phyloP scores from a whole-genome alignment of 2,888 invertebrate species.

The Poecilus cupreus region DNA sequence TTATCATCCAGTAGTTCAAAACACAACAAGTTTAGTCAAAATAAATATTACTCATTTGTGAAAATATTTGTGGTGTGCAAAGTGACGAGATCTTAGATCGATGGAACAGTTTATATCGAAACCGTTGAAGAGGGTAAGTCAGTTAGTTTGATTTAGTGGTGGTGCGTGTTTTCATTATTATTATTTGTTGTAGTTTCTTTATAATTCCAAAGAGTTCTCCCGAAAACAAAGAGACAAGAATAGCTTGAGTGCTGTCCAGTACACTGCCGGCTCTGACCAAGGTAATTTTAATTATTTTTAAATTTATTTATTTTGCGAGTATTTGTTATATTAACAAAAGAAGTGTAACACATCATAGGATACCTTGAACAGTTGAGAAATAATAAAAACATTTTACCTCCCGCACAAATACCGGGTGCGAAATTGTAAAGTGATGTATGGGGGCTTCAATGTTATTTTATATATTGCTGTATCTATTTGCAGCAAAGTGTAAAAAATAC shows the following conservation, averaged over 20 bases:
- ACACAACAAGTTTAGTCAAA: constrained; percentile 46
- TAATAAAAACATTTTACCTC: too few relatives aligned
- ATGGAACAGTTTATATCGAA: constrained; percentile 53
- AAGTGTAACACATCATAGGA: too few relatives aligned
- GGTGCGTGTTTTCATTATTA: not conserved
- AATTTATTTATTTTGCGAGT: constrained; percentile 1
- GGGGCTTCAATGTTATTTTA: too few relatives aligned
- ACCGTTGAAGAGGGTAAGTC: constrained; percentile 55
- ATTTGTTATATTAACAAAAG: too few relatives aligned
- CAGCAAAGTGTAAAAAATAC: too few relatives aligned
- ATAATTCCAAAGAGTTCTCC: constrained; percentile 26
- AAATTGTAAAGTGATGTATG: too few relatives aligned
- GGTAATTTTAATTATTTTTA: not conserved
- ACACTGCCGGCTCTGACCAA: not conserved
- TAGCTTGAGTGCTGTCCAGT: not conserved
- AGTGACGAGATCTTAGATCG: constrained; percentile 18
- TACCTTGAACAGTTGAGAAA: too few relatives aligned
- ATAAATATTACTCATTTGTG: constrained; percentile 53
- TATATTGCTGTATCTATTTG: too few relatives aligned
- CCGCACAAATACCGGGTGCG: too few relatives aligned
- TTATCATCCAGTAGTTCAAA: not conserved
- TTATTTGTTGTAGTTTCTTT: constrained; percentile 35
- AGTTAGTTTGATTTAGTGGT: not conserved
- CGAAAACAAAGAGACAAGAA: not conserved
- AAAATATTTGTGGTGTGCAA: not conserved